Evolutionary conservation across 1,140 invertebrate genomes (phyloP).

Genomic region (Aphelenchoides besseyi): DNA sequence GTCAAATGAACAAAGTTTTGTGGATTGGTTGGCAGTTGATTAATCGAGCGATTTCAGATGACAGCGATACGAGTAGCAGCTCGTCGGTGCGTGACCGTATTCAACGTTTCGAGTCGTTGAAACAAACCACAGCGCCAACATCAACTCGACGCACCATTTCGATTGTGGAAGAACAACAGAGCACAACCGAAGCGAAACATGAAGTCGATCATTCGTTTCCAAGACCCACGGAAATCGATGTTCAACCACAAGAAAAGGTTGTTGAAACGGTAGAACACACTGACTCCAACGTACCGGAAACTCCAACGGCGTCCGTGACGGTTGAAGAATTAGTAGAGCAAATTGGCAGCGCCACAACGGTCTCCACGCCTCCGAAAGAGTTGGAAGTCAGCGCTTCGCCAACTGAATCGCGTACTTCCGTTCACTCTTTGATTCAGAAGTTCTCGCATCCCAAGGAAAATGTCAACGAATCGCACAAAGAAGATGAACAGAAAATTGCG

Average conservation of each 20-base stretch:
- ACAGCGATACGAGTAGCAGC: slow-evolving; percentile 11
- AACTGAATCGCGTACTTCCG: not conserved
- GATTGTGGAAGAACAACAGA: not conserved
- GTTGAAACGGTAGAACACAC: not conserved
- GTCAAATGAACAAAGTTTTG: too few species aligned
- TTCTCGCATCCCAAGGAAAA: slow-evolving; percentile 11
- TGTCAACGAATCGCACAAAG: not conserved
- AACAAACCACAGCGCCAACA: slow-evolving; percentile 14
- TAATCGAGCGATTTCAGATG: slow-evolving; percentile 1
- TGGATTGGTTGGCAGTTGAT: too few species aligned
- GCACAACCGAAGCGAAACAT: not conserved
- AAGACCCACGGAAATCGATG: not conserved
- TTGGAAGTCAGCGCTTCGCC: not conserved
- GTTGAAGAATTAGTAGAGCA: not conserved
- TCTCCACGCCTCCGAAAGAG: not conserved
- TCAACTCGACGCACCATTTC: not conserved
- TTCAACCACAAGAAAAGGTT: slow-evolving; percentile 3
- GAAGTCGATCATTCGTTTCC: not conserved
- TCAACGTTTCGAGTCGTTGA: slow-evolving; percentile 32
- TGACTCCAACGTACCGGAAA: not conserved
- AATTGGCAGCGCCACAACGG: slow-evolving; percentile 3
- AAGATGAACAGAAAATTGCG: not conserved
- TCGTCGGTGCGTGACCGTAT: slow-evolving; percentile 32
- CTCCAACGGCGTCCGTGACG: not conserved
- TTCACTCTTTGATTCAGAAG: slow-evolving; percentile 16